Conservation (phyloP, 2,113 vertebrate genomes). For the Octodon degus region DNA sequence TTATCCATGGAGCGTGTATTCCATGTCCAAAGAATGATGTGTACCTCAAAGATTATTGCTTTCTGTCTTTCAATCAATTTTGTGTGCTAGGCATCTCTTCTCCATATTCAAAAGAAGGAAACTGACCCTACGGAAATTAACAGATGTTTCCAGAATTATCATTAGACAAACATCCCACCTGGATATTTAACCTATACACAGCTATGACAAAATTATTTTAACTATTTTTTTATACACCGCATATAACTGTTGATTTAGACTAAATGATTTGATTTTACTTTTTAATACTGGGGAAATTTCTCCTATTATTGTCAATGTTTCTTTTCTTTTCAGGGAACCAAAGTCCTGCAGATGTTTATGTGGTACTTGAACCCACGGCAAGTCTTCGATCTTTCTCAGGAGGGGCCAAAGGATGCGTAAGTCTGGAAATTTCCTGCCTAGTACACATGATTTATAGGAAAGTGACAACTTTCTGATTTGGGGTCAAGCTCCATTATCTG, state of each 20-base stretch:
- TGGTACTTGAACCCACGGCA: conserved; percentile 92
- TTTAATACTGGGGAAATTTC: background rate
- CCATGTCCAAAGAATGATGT: background rate
- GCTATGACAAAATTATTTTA: background rate
- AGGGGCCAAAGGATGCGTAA: conserved; percentile 91
- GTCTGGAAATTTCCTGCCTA: conserved; percentile 55
- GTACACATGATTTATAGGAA: background rate
- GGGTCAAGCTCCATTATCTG: background rate
- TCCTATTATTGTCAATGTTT: background rate
- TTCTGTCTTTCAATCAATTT: background rate
- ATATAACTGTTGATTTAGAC: background rate
- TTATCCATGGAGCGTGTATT: background rate
- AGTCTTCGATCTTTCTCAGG: conserved; percentile 92
- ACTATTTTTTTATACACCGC: background rate
- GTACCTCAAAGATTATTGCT: background rate
- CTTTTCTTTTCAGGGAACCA: conserved; percentile 86
- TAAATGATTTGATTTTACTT: background rate
- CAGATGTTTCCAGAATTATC: background rate
- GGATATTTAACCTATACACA: accelerated
- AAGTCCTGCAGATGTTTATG: conserved; percentile 92
- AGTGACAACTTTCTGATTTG: background rate
- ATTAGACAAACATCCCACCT: background rate
- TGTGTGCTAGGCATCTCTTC: background rate
- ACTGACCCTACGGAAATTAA: background rate
- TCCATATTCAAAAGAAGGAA: background rate